phyloP scores from a whole-genome alignment of 2,888 invertebrate genomes.

The Pyrgus malvae region DNA sequence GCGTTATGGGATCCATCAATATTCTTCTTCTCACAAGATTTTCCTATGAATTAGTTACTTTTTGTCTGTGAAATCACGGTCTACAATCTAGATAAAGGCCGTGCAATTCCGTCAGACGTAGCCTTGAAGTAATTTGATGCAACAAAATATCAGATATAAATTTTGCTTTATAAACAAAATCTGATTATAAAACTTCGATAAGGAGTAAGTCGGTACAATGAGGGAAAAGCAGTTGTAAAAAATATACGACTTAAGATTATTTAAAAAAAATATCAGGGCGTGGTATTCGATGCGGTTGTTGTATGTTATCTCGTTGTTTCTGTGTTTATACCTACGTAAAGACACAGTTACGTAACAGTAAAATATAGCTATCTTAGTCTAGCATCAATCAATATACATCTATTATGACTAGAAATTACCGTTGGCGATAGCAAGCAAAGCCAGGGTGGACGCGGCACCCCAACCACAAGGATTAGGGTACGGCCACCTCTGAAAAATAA shows the following conservation, averaged over 20 bases:
- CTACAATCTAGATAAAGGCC: neutral
- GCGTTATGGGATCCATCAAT: too few relatives aligned
- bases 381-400: constrained; percentile 10
- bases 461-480: constrained; percentile 55
- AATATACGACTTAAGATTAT: constrained; percentile 5
- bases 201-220: neutral
- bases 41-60: too few relatives aligned
- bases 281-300: constrained; percentile 3
- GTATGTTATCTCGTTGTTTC: neutral
- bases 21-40: too few relatives aligned
- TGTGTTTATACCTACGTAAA: neutral
- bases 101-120: neutral
- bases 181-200: neutral
- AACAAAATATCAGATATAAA: constrained; percentile 9
- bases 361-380: neutral
- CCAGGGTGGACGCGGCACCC: constrained; percentile 52
- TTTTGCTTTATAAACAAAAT: constrained; percentile 7
- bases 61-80: neutral
- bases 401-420: constrained; percentile 47
- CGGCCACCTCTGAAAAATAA: constrained; percentile 57
- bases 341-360: constrained; percentile 28
- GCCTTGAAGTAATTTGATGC: constrained; percentile 5
- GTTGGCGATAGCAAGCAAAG: constrained; percentile 53
- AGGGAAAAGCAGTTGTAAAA: constrained; percentile 5
- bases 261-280: constrained; percentile 16